phyloP scores from a whole-genome alignment of 1,140 invertebrate species.

The Acromyrmex echinatior region DNA sequence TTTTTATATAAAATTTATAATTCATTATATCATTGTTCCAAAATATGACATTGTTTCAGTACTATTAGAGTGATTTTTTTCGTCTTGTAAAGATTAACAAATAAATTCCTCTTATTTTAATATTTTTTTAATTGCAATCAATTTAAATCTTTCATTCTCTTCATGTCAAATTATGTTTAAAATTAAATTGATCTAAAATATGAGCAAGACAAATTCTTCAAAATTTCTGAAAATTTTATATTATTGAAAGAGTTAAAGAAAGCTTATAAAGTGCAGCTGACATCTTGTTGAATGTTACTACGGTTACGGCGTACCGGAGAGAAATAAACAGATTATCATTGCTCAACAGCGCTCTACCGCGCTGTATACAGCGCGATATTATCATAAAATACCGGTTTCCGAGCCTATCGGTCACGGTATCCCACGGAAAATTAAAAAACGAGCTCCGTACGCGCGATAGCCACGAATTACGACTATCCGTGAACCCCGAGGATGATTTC shows the following conservation, averaged over 20 bases:
- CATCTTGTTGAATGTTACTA: not conserved
- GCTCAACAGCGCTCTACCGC: slow-evolving; percentile 14
- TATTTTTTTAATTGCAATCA: not conserved
- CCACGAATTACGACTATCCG: slow-evolving; percentile 74
- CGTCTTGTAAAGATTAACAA: not conserved
- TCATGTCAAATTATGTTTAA: not conserved
- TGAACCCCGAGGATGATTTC: slow-evolving; percentile 76
- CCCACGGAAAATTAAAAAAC: slow-evolving; percentile 50
- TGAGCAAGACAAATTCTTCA: not conserved
- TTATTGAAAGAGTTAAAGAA: not conserved
- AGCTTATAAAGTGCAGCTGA: not conserved
- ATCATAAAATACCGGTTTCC: slow-evolving; percentile 69
- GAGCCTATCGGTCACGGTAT: slow-evolving; percentile 53
- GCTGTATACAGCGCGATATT: slow-evolving; percentile 37
- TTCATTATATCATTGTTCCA: no score
- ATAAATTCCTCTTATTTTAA: not conserved
- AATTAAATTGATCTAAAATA: not conserved
- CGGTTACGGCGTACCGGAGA: not conserved
- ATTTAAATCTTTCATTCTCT: not conserved
- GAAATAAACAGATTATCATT: slow-evolving; percentile 60
- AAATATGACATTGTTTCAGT: no score
- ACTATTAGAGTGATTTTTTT: no score
- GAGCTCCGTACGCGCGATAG: slow-evolving; percentile 63
- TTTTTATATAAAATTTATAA: no score
- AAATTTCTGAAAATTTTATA: not conserved